Base-by-base conservation (phyloP, 1,140 invertebrate genomes). In the Venustaconcha ellipsiformis region DNA sequence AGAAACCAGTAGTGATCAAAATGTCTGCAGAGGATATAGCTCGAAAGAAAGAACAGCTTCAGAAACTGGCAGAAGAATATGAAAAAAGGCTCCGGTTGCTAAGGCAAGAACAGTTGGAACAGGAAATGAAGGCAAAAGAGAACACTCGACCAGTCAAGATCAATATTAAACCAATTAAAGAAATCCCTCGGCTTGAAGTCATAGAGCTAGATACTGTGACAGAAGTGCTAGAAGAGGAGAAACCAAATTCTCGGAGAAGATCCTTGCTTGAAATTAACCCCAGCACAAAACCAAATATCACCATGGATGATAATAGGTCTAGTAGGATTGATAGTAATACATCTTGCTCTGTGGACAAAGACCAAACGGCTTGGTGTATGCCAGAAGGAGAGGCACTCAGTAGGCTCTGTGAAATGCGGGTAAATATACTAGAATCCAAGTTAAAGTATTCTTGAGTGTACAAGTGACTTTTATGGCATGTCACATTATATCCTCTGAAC, bases 261-360 rank as follows among this genome's bases (percentile, higher is more conserved):
- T 87, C 86, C 11, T 63, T 87, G 48, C 58, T 84, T 37, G 84
- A 86, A 11, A 64, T 84, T 14, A 84, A 81, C 57, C 70, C 80
- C 6, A 85, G 84, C 68, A 82, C 74, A 37, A 84, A 80, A 57
- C 85, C 85, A 58, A 76, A 84, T 64, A 48, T 48, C 37, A 48
- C 37, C 37, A 48, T 48, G 6, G 37, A 48, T 48, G 37, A 48
- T 48, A 48, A 48, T 48, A 48, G 8, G 37, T 48, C 6, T 11
- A 48, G 4, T 11, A 48, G 37, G 37, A 8, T 48, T 48, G 37
- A 48, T 48, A 48, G 37, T 11, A 48, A 11, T 48, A 48, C 4
- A 48, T 48, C 37, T 48, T 8, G 37, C 37, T 48, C 4, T 48
- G 37, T 4, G 37, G 37, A 48, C 6, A 48, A 48, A 48, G 37